Percentiles rank a stretch among this genome's conserved stretches.
phyloP scores from a whole-genome alignment of 2,888 invertebrate species.

The Orthosia cruda region DNA sequence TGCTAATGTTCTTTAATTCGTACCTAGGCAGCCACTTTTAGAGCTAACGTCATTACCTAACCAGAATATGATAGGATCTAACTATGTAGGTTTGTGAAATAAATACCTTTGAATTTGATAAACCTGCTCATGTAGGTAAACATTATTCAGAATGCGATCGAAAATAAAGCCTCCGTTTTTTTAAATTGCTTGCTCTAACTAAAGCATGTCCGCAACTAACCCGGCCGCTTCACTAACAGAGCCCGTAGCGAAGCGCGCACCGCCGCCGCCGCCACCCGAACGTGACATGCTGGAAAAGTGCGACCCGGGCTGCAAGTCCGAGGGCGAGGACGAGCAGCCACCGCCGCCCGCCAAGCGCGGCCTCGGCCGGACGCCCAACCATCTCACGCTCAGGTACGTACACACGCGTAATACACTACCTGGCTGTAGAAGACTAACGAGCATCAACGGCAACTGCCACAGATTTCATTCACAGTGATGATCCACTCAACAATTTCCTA shows the following conservation, averaged over 20 bases:
- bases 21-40: neutral
- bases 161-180: neutral
- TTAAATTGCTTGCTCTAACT: neutral
- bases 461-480: neutral
- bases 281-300: slow-evolving; percentile 84
- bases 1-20: neutral
- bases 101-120: too few relatives aligned
- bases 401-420: slow-evolving; percentile 52
- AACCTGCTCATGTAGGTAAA: too few relatives aligned
- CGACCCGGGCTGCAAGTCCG: slow-evolving; percentile 96
- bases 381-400: slow-evolving; percentile 95
- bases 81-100: neutral
- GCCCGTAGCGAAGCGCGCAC: slow-evolving; percentile 75
- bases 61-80: neutral
- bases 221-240: slow-evolving; percentile 71
- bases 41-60: neutral
- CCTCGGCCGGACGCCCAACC: slow-evolving; percentile 98
- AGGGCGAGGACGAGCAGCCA: slow-evolving; percentile 96
- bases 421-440: neutral
- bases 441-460: neutral
- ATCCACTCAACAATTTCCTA: neutral
- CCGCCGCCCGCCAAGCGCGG: slow-evolving; percentile 93
- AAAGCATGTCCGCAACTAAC: slow-evolving; percentile 28
- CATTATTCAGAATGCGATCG: too few relatives aligned
- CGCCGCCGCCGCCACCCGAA: slow-evolving; percentile 84